Base-by-base conservation (phyloP, 2,797 vertebrate genomes). In the Notolepis coatsorum region DNA sequence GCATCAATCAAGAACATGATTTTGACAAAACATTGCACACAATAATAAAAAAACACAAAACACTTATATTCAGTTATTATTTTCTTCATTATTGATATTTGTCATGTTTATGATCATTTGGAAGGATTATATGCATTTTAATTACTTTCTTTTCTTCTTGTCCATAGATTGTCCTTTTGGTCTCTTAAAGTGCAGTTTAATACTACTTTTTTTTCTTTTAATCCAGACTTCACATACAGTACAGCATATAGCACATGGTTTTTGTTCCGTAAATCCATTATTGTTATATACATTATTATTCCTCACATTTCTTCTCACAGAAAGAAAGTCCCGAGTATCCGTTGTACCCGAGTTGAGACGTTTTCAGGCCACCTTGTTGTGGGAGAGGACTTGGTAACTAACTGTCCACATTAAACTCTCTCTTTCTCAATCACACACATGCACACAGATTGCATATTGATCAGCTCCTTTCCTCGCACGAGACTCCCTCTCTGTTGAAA, bases 171-270 rank as follows among this genome's bases (percentile, higher is more conserved):
- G 88, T 93, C 90, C 86, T 77, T 87, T 77, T 84, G 81, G 82
- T 85, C 74, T 84, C 67, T 79, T 92, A 93, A 93, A 94, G 91
- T 93, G 91, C 91, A 91, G 85, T 77, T 38, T 92, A 84, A 87
- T 84, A 89, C 84, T 87, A 86, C 62, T 61, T 73, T 86, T 81
- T 73, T 56, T 61, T 61, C 71, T 86, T 81, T 73, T 56, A 88
- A 87, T 89, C 74, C 88, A 88, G 73, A 88, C 74, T 75, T 83
- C 82, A 84, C 81, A 88, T 78, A 88, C 84, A 85, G 73, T 73
- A 88, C 84, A 85, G 73, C 72, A 80, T 89, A 85, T 81, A 89
- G 84, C 77, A 88, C 77, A 80, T 77, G 65, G 53, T 83, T 76
- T 77, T 79, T 71, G 51, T 66, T 84, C 70, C 59, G 56, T 83